Base-by-base conservation (phyloP, 2,797 vertebrate genomes). In the Heliangelus exortis region DNA sequence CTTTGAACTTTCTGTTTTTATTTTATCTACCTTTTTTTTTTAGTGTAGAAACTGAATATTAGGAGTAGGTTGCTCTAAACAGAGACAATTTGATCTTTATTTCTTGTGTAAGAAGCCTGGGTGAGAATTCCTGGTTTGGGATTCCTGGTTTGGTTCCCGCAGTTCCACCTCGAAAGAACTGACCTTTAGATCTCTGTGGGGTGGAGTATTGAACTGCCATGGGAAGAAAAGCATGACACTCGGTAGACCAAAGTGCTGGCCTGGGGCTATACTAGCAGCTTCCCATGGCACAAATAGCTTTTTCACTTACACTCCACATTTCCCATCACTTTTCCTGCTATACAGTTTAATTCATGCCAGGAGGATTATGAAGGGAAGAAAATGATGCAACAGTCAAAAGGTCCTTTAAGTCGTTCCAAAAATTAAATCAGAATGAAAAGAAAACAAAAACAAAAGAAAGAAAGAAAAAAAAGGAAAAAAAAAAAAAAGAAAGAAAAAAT, bases 301-400 rank as follows among this genome's bases (percentile, higher is more conserved):
- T 69, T 87, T 50, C 77, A 86, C 77, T 95, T 95, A 84, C 93
- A 51, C 94, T 97, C 93, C 93, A 73, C 39, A 1, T 79, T 74
- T 75, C 94, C 92, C 92, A 94, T 67, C 95, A 81, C 93, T 97
- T 93, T 84, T 97, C 98, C 98, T 98, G 98, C 98, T 98, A 98
- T 98, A 99, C 98, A 98, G 98, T 97, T 97, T 97, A 97, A 97
- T 96, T 98, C 99, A 99, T 99, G 99, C 99, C 98, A 98, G 97
- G 98, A 96, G 87, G 97, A 96, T 97, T 93, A 94, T 96, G 96
- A 84, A 91, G 96, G 95, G 97, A 97, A 97, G 96, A 96, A 97
- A 98, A 97, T 97, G 95, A 97, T 96, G 97, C 97, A 97, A 95
- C 93, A 95, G 87, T 97, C 91, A 96, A 86, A 96, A 96, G 97